Conservation (phyloP, 2,113 vertebrate species). For the Oryzias curvinotus region DNA sequence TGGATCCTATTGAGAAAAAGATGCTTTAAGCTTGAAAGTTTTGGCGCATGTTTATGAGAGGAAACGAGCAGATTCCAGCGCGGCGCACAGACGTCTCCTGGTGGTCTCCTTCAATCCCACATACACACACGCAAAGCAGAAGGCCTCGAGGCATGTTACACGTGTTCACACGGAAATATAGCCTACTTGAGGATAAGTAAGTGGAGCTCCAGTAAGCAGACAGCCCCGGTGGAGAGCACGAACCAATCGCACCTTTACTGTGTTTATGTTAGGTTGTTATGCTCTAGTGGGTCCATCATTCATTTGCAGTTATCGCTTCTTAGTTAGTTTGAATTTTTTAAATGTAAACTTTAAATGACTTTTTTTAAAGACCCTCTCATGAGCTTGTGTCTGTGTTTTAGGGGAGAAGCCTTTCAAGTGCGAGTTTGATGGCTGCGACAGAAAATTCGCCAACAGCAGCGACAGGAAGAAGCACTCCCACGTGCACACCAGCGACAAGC, state of each 20-base stretch:
- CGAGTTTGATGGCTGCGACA: conserved; percentile 95
- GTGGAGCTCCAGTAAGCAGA: conserved; percentile 37
- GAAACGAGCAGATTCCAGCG: conserved; percentile 11
- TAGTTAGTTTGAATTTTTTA: background rate
- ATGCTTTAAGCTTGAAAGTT: background rate
- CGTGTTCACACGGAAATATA: conserved; percentile 60
- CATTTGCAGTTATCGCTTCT: background rate
- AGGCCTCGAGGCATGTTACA: conserved; percentile 60
- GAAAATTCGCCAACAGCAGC: conserved; percentile 97
- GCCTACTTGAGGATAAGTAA: conserved; percentile 39
- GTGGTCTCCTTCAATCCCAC: conserved; percentile 38
- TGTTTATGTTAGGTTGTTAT: background rate
- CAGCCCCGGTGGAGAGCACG: conserved; percentile 30
- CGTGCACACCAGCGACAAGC: conserved; percentile 96
- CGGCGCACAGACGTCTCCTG: conserved; percentile 43
- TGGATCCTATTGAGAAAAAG: no score
- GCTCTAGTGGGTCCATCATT: background rate
- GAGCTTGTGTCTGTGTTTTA: conserved; percentile 58
- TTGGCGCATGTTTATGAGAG: background rate
- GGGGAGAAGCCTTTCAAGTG: conserved; percentile 98
- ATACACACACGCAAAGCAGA: conserved; percentile 32
- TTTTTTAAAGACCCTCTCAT: conserved; percentile 43
- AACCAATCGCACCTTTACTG: conserved; percentile 23
- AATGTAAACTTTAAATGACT: conserved; percentile 16
- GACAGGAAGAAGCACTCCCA: conserved; percentile 97